phyloP scores from a whole-genome alignment of 2,888 invertebrate species.

The Antheraea assamensis region DNA sequence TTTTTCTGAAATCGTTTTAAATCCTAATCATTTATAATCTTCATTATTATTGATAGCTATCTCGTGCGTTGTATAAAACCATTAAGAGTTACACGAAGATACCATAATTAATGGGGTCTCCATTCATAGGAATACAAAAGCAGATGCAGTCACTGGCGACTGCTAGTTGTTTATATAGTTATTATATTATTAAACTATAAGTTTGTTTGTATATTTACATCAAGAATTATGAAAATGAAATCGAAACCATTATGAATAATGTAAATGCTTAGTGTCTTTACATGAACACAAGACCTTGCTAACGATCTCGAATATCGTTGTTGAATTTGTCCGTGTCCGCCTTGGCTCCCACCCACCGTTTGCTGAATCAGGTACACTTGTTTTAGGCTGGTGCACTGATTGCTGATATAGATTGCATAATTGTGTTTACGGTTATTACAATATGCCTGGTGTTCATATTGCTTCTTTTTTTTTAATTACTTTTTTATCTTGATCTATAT shows the following conservation, averaged over 20 bases:
- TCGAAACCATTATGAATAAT: background rate
- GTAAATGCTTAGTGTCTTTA: background rate
- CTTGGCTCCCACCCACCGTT: slow-evolving; percentile 39
- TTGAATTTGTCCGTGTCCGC: slow-evolving; percentile 35
- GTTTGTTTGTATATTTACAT: background rate
- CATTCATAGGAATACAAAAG: too few species aligned
- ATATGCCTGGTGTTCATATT: too few species aligned
- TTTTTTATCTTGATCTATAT: too few species aligned
- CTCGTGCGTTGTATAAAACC: too few species aligned
- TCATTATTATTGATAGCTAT: too few species aligned
- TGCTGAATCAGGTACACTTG: slow-evolving; percentile 31
- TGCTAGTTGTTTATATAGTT: background rate
- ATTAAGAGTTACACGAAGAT: too few species aligned
- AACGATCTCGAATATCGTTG: background rate
- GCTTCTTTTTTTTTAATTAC: too few species aligned
- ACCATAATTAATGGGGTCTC: too few species aligned
- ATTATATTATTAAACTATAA: background rate
- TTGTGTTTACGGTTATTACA: background rate
- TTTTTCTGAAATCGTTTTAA: too few species aligned
- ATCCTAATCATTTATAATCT: too few species aligned
- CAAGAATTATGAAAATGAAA: background rate
- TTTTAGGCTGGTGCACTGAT: background rate
- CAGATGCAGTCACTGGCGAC: too few species aligned
- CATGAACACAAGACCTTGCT: slow-evolving; percentile 7
- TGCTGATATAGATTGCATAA: slow-evolving; percentile 1